Evolutionary conservation across 2,113 vertebrate species (phyloP).

Genomic region (Siniperca knerii): DNA sequence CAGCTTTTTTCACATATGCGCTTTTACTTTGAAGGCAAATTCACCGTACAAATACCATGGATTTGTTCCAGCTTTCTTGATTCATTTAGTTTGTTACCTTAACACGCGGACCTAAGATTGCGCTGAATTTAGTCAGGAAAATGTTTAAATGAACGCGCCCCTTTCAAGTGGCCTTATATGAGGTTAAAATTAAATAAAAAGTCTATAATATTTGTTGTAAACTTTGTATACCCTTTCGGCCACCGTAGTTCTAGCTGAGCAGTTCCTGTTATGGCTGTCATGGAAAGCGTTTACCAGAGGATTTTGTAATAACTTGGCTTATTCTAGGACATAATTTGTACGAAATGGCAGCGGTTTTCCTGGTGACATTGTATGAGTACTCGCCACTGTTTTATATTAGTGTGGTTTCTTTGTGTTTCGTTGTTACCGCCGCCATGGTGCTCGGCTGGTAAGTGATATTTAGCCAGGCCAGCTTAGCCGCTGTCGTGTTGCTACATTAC

Average conservation of each 20-base stretch:
- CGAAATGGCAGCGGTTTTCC: constrained; percentile 89
- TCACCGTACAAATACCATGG: not conserved
- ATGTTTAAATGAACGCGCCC: not conserved
- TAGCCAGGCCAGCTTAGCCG: not conserved
- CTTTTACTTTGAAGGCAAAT: constrained; percentile 9
- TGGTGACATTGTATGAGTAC: constrained; percentile 92
- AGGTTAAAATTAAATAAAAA: not conserved
- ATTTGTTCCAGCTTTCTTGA: not conserved
- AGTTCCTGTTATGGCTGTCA: constrained; percentile 26
- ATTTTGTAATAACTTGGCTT: not conserved
- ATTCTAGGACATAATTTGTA: accelerated
- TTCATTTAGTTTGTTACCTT: too few species aligned
- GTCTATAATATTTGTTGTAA: too few species aligned
- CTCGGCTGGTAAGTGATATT: constrained; percentile 90
- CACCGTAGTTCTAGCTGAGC: constrained; percentile 37
- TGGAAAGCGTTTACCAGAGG: not conserved
- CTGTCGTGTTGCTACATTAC: not conserved
- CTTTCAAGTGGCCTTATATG: not conserved
- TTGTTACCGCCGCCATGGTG: constrained; percentile 94
- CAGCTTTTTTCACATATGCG: too few species aligned
- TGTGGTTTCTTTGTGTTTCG: constrained; percentile 92
- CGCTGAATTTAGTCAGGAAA: not conserved
- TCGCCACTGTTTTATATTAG: constrained; percentile 93
- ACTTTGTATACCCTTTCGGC: not conserved
- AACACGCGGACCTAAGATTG: not conserved